Evolutionary conservation across 2,888 invertebrate species (phyloP).

Genomic region (Leucophenga maculata): DNA sequence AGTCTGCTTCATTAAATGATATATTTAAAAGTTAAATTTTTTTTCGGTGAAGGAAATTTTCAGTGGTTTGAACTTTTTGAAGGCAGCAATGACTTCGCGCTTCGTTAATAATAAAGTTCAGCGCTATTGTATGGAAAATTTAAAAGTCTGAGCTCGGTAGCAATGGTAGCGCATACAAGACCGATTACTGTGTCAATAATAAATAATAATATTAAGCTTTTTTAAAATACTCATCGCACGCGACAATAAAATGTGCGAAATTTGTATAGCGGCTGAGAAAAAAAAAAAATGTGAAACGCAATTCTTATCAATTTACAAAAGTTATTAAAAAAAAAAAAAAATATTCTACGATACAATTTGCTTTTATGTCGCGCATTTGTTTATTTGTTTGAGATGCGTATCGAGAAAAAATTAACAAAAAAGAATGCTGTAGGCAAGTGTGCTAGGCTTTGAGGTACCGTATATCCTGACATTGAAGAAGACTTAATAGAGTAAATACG

Average conservation of each 20-base stretch:
- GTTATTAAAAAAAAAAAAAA: too few species aligned
- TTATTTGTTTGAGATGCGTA: too few species aligned
- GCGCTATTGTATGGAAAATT: background rate
- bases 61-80: conserved; percentile 23
- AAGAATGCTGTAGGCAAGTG: too few species aligned
- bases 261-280: background rate
- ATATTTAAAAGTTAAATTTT: background rate
- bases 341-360: too few species aligned
- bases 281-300: background rate
- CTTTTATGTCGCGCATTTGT: too few species aligned
- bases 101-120: background rate
- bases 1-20: too few species aligned
- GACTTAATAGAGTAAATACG: too few species aligned
- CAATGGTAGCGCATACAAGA: background rate
- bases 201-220: background rate
- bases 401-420: too few species aligned
- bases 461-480: too few species aligned
- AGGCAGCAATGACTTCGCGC: background rate
- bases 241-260: conserved; percentile 15
- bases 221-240: conserved; percentile 20
- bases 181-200: conserved; percentile 1
- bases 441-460: too few species aligned
- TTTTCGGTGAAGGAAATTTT: background rate
- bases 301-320: background rate
- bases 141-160: background rate